A percentile compares a stretch with the other conserved stretches of the same genome.
Conservation (phyloP, 53 echinoderm and acorn worm genomes). For the Hippasteria phrygiana region DNA sequence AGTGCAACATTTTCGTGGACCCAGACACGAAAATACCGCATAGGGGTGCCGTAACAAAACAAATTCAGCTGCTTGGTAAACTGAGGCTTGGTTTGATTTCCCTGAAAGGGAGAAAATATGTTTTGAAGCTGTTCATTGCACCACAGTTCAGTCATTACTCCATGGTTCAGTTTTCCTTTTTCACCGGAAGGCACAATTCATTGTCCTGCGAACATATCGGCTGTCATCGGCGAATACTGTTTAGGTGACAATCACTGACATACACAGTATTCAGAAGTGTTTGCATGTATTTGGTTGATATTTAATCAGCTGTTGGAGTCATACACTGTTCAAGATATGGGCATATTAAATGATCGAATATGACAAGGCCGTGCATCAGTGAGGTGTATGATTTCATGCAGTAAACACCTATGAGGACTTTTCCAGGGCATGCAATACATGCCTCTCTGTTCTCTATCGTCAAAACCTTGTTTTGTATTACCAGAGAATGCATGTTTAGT, state of each 20-base stretch:
- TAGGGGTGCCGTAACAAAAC: too few relatives aligned
- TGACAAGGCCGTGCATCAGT: not conserved
- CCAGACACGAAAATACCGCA: too few relatives aligned
- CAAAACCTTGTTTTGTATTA: too few relatives aligned
- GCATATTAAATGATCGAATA: not conserved
- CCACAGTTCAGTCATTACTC: too few relatives aligned
- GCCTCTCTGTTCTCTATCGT: too few relatives aligned
- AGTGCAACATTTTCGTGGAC: not conserved
- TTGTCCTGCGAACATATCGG: not conserved
- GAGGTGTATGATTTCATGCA: not conserved
- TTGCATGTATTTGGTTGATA: not conserved
- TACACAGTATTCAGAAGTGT: slow-evolving; percentile 16
- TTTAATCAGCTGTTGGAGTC: slow-evolving; percentile 17
- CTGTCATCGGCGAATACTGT: not conserved
- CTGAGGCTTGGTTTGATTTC: too few relatives aligned
- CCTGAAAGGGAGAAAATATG: too few relatives aligned
- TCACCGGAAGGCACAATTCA: not conserved
- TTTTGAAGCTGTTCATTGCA: too few relatives aligned
- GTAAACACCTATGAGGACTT: too few relatives aligned
- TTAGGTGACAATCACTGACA: not conserved
- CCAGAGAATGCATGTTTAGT: not conserved
- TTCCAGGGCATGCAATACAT: too few relatives aligned
- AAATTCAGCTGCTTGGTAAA: too few relatives aligned
- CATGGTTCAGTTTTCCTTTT: too few relatives aligned
- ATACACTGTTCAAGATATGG: not conserved